Base-by-base conservation (phyloP, 2,797 vertebrate genomes). In the Micromesistius poutassou region DNA sequence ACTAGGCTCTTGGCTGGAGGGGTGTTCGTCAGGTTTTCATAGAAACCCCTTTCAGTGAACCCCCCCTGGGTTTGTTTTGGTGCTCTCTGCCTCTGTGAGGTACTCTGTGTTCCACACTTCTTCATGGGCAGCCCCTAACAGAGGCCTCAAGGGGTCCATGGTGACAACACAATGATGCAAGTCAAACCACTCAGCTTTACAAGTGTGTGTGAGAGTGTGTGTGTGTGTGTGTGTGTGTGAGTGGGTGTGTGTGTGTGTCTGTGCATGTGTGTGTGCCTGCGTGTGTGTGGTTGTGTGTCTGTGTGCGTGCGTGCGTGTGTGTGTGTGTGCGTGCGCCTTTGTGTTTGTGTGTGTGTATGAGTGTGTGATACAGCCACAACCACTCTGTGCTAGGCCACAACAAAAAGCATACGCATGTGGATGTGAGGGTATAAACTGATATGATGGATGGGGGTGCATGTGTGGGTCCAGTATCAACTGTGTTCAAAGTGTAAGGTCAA, bases 71-170 rank as follows among this genome's bases (percentile, higher is more conserved):
- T 71, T 31, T 71, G 5, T 30, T 30, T 33, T 22, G 70, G 13
- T 33, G 70, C 70, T 5, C 4, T 71, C 12, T 33, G 12, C 16
- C 70, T 92, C 83, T 94, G 94, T 75, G 88, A 93, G 35, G 80
- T 94, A 55, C 80, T 93, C 66, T 94, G 91, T 42, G 28, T 89
- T 31, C 94, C 95, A 33, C 87, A 95, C 0, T 95, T 95, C 90
- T 95, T 95, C 91, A 94, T 95, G 94, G 95, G 94, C 30, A 94
- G 95, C 76, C 84, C 95, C 74, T 93, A 93, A 0, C 92, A 89
- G 0, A 74, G 0, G 0, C 82, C 95, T 13, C 36, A 87, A 0
- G 91, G 89, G 30, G 84, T 94, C 83, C 76, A 81, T 62, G n/a
- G 13, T 4, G 62, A n/a, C 12, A 28, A 28, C 28, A 13, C 30